Evolutionary conservation across 37 sponge, comb jelly and placozoan genomes (phyloP).

Genomic region (Halisarca cf. caerulea): DNA sequence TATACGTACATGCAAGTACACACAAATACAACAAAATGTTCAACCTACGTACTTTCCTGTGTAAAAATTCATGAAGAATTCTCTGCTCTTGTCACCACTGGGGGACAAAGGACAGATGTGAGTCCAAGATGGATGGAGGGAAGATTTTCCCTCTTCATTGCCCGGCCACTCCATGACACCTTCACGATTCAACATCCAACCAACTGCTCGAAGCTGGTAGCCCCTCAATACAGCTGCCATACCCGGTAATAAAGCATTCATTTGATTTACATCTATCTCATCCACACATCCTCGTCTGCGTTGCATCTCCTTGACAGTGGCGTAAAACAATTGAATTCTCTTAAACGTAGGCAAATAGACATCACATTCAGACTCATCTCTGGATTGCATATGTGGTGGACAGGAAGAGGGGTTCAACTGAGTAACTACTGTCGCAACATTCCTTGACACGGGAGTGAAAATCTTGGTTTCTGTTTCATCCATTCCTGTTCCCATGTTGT

Average conservation of each 20-base stretch:
- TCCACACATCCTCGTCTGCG: background rate
- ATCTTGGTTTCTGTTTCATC: too few species aligned
- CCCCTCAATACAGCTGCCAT: constrained; percentile 33
- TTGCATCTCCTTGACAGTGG: background rate
- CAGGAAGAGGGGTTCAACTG: background rate
- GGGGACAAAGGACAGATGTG: background rate
- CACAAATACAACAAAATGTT: too few species aligned
- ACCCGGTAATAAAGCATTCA: background rate
- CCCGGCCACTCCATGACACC: background rate
- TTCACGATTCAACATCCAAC: constrained; percentile 80
- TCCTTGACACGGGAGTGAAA: background rate
- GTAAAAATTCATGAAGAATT: constrained; percentile 53
- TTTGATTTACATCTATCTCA: background rate
- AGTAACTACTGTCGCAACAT: background rate
- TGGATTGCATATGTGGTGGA: background rate
- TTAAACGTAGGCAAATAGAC: background rate
- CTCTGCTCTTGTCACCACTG: background rate
- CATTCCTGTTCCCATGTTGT: background rate
- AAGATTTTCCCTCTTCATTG: background rate
- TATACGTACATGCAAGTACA: too few species aligned
- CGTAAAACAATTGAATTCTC: constrained; percentile 27
- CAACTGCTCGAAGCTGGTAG: constrained; percentile 72
- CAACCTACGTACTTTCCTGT: constrained; percentile 43
- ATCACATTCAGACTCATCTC: background rate
- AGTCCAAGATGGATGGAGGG: constrained; percentile 27